Base-by-base conservation (phyloP, 2,888 invertebrate species). In the Pandemis heparana region DNA sequence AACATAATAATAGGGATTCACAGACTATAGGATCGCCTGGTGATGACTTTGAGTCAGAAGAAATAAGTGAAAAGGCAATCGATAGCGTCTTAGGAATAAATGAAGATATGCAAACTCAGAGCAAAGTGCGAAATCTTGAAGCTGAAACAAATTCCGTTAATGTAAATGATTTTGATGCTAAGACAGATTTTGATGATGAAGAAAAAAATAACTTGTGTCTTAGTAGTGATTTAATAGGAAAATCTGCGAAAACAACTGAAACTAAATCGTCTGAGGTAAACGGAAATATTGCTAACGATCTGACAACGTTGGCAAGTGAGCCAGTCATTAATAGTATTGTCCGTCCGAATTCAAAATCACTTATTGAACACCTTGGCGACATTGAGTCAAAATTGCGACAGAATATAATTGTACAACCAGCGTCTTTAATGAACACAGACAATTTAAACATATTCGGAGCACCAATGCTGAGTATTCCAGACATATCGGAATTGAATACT, bases 281-380 rank as follows among this genome's bases (percentile, higher is more conserved):
- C n/a, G 8, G 18, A 51, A 62, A 61, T 6, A 12, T 9, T 41
- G 65, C 18, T 12, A 76, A 73, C 64, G 90, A 90, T 77, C 83
- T 88, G 81, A 76, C 77, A 66, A 79, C 79, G 2, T 83, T 85
- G 77, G 87, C 88, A 4, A 92, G 90, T 79, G 83, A 86, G 72
- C 77, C 84, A 16, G 59, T 84, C 59, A 71, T 79, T 16, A 82
- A 79, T 59, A 79, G 74, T 65, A 48, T 82, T 64, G 75, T 82
- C 62, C 48, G 76, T 70, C 70, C 62, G 10, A 69, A 77, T 70
- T 65, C 77, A 6, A 70, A 78, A 38, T 66, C 78, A 23, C 64
- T 78, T 46, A 32, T 74, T 5, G 53, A 48, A 16, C 75, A 78
- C 48, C 69, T 75, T 61, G 75, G 70, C 9, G 76, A 75, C 23